These are phyloP conservation scores for Xenus cinereus DNA, from an alignment of 2,113 vertebrate species.

Conservation along the genomic window DNA sequence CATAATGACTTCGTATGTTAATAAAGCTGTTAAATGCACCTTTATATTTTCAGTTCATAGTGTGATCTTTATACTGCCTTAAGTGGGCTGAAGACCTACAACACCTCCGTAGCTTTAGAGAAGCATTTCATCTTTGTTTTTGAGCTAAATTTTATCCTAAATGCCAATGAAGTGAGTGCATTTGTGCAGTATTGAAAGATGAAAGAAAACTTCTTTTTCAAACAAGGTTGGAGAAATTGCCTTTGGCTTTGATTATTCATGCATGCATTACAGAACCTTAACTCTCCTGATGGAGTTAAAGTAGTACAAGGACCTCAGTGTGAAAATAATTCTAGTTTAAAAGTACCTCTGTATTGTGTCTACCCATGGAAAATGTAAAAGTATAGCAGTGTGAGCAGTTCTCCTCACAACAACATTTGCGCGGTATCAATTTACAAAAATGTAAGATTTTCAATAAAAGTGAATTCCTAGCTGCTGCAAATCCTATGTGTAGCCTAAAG, in stretches of 20 bases:
- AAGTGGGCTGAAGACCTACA: not conserved
- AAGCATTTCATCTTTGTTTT: not conserved
- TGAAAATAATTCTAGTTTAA: not conserved
- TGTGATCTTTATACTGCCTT: not conserved
- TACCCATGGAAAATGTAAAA: not conserved
- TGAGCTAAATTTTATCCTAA: not conserved
- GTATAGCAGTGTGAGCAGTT: not conserved
- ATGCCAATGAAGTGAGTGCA: not conserved
- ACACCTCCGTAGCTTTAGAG: not conserved
- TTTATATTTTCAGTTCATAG: not conserved
- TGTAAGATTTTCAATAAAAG: not conserved
- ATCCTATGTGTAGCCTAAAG: not conserved
- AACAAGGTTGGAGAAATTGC: not conserved
- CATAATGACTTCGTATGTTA: not conserved
- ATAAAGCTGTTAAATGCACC: not conserved
- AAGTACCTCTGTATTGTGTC: not conserved
- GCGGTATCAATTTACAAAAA: not conserved
- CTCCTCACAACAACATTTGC: not conserved
- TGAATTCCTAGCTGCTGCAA: not conserved
- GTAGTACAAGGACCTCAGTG: not conserved
- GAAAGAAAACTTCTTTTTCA: not conserved
- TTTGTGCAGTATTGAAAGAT: not conserved
- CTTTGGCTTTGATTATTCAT: not conserved
- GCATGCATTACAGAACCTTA: not conserved
- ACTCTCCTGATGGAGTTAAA: not conserved